Percentiles rank a stretch among this genome's conserved stretches.
Conservation (phyloP, 2,113 vertebrate genomes). For the Aspidoscelis tigris region DNA sequence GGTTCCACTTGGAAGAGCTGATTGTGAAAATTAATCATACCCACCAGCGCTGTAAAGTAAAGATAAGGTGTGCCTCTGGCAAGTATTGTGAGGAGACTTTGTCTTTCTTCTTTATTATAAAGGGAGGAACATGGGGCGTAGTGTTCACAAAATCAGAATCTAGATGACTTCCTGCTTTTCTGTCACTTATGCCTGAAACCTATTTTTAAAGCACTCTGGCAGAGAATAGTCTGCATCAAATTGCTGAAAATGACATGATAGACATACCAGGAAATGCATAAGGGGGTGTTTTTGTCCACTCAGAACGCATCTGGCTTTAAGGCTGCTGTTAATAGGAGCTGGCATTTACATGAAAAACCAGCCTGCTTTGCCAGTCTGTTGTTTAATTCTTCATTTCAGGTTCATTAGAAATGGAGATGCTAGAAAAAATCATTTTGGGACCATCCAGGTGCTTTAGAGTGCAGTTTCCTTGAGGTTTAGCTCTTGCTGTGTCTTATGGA, state of each 20-base stretch:
- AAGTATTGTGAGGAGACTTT: neutral
- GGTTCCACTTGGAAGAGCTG: neutral
- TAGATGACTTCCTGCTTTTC: neutral
- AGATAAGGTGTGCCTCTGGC: neutral
- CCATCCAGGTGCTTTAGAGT: no score
- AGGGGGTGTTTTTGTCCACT: neutral
- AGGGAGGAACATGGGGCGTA: neutral
- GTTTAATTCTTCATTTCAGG: neutral
- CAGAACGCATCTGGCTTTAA: neutral
- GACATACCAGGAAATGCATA: neutral
- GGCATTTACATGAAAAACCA: no score
- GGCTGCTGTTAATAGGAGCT: neutral
- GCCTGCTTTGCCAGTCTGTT: neutral
- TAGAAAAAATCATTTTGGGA: no score
- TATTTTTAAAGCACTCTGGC: neutral
- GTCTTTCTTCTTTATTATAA: neutral
- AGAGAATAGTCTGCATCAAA: neutral
- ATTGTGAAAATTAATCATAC: constrained; percentile 2
- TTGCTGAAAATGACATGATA: constrained; percentile 1
- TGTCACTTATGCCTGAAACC: neutral
- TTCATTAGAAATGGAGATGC: neutral
- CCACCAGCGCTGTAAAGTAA: neutral
- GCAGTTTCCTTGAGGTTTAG: no score
- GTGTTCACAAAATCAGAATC: neutral
- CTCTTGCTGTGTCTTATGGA: no score